Evolutionary conservation across 2,888 invertebrate genomes (phyloP), one percentile per base, ranked within the genome.

Genomic region (Drosophila antonietae): DNA sequence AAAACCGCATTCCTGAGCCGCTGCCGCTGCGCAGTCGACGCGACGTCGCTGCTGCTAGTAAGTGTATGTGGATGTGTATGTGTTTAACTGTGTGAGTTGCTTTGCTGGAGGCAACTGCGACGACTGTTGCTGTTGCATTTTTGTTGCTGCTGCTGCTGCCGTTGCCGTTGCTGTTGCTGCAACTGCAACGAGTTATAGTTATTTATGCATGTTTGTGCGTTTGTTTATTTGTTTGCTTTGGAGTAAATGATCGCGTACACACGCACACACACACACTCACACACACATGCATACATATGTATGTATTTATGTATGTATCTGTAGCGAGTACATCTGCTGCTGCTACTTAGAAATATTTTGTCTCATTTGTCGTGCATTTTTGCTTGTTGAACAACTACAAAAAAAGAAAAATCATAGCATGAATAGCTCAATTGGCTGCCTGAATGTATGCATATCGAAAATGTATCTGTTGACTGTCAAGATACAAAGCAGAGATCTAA

Each of bases 1-100:
- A 91, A 91, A 91, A 92, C 91, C 91, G 83, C 91, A 91, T 91
- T 92, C 91, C 91, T 82, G 60, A 81, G 75, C 47, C 80, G 64
- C 89, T 72, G 89, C 78, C 59, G 75, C 89, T 75, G 78, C 75
- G 84, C 74, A 68, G 84, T 84, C 67, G 49, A 43, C 60, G 59
- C 63, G 52, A 39, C 59, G 57, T 46, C 59, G 70, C 44, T 55
- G 61, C 52, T 23, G 15, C n/a, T 49, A 39, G 66, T 66, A 44
- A 20, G 15, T 35, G 35, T 67, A 52, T 66, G 55, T 66, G 20
- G 69, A 35, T 62, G 46, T 66, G 15, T 68, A 65, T 68, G 51
- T 60, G 35, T 58, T 47, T 52, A 69, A 28, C 58, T 79, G 58
- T 73, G 65, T 84, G 73, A 76, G 79, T 65, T 69, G 75, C 83